These are phyloP conservation scores for Chiroxiphia lanceolata DNA, from an alignment of 2,797 vertebrate genomes.

Conservation along the genomic window DNA sequence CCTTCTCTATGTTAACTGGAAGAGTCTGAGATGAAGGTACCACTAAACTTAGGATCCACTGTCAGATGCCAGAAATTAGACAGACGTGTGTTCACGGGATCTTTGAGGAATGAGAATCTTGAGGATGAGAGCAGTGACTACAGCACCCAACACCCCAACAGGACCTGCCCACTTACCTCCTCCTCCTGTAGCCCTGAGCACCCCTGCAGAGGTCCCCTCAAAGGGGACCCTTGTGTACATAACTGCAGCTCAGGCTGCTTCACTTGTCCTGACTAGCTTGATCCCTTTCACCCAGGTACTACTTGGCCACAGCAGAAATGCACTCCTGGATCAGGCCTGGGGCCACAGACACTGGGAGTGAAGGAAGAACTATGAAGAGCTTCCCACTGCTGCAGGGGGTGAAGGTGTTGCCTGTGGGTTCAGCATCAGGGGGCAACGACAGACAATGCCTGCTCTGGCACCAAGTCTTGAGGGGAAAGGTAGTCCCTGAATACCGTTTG, in stretches of 20 bases:
- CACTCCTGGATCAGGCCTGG: background rate
- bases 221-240: background rate
- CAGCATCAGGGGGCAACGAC: background rate
- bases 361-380: background rate
- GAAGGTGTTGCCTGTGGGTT: fast-evolving
- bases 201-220: background rate
- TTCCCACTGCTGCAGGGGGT: fast-evolving
- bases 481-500: background rate
- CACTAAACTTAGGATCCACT: background rate
- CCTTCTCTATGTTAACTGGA: background rate
- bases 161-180: background rate
- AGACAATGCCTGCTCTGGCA: background rate
- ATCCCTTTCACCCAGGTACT: background rate
- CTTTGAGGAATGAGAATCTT: background rate
- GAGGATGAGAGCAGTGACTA: background rate
- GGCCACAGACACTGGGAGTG: background rate
- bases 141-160: background rate
- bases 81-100: fast-evolving
- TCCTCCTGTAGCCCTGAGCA: background rate
- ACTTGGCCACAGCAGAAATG: background rate
- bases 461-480: background rate
- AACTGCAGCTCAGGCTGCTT: background rate
- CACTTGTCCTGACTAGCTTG: fast-evolving
- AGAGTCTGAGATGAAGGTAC: background rate
- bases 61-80: background rate